Conservation (phyloP, 1,140 invertebrate species). For the Pomacea maculata region DNA sequence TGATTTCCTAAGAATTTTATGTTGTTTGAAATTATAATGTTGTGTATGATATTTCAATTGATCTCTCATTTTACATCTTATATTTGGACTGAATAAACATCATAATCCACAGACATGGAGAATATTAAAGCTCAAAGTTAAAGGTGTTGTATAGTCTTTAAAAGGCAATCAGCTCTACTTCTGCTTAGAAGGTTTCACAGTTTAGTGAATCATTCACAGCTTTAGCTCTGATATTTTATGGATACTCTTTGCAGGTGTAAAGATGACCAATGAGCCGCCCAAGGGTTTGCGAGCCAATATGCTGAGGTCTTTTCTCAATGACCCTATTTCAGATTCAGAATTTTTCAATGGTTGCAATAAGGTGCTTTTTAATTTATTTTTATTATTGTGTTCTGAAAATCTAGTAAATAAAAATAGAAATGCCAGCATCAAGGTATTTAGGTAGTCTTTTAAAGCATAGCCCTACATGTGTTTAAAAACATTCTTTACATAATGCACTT, state of each 20-base stretch:
- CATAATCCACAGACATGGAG: too few species aligned
- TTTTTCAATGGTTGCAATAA: conserved; percentile 64
- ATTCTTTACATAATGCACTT: neutral
- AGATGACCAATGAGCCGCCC: conserved; percentile 68
- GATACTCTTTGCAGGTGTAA: conserved; percentile 55
- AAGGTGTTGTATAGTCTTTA: neutral
- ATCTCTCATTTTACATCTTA: too few species aligned
- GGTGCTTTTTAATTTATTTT: conserved; percentile 33
- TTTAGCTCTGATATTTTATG: too few species aligned
- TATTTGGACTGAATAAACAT: too few species aligned
- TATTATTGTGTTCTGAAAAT: neutral
- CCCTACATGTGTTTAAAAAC: neutral
- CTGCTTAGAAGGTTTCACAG: too few species aligned
- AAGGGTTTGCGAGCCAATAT: conserved; percentile 64
- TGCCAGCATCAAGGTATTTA: neutral
- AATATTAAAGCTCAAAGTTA: neutral
- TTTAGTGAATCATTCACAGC: too few species aligned
- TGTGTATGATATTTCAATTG: too few species aligned
- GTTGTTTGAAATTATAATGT: too few species aligned
- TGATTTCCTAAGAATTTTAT: neutral
- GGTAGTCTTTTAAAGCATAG: neutral
- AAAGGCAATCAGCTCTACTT: too few species aligned
- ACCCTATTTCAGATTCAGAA: conserved; percentile 62
- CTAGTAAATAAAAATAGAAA: too few species aligned
- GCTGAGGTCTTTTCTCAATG: conserved; percentile 64